These are phyloP conservation scores for Chromobotia macracanthus DNA, from an alignment of 2,797 vertebrate species.

Conservation along the genomic window DNA sequence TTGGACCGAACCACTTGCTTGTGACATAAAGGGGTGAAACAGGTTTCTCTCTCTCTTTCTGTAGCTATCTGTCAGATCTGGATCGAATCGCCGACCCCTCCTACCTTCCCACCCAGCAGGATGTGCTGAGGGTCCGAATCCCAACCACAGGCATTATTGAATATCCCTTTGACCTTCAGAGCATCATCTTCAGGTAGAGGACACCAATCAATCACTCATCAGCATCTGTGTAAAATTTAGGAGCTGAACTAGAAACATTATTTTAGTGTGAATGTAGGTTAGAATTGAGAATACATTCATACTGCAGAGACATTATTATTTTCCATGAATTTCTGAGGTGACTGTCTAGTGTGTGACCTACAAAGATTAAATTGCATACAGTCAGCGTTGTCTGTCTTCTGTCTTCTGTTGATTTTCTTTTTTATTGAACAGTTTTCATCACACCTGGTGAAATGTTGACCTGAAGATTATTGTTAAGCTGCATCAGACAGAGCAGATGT, in stretches of 20 bases:
- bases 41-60: conserved; percentile 51
- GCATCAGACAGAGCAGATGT: neutral
- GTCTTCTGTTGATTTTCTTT: conserved; percentile 15
- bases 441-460: neutral
- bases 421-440: conserved; percentile 8
- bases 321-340: neutral
- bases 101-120: conserved; percentile 87
- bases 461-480: neutral
- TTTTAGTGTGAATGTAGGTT: conserved; percentile 41
- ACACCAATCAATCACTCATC: conserved; percentile 25
- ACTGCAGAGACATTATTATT: conserved; percentile 7
- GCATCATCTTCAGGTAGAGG: conserved; percentile 88
- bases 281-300: conserved; percentile 10
- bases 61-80: conserved; percentile 85
- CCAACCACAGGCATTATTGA: conserved; percentile 86
- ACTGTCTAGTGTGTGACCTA: conserved; percentile 31
- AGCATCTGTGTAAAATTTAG: conserved; percentile 29
- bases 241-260: conserved; percentile 9
- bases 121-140: conserved; percentile 86
- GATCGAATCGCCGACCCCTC: conserved; percentile 79
- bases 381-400: conserved; percentile 14
- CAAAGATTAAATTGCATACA: conserved; percentile 33
- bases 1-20: neutral
- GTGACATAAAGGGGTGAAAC: conserved; percentile 37
- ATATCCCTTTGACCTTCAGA: conserved; percentile 86